Base-by-base conservation (phyloP, 2,888 invertebrate species). In the Stegana nigrithorax region DNA sequence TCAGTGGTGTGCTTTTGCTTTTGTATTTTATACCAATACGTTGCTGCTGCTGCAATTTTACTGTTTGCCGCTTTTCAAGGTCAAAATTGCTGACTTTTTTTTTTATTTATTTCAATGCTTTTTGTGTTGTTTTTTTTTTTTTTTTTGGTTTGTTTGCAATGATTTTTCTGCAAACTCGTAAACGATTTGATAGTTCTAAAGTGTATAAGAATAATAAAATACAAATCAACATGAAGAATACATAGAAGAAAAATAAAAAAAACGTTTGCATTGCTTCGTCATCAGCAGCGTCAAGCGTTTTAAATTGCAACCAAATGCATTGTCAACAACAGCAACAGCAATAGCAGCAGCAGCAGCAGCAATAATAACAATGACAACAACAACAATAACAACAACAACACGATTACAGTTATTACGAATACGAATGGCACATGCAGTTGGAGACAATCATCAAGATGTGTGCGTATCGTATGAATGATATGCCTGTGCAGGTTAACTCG, bases 41-140 rank as follows among this genome's bases (percentile, higher is more conserved):
- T 63, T 63, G 63, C 51, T 23, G 73, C 32, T 26, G 50, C 25
- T 50, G 50, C 50, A 50, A 50, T 25, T 50, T 50, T 26, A 50
- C 50, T 50, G 50, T 50, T 50, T 50, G 50, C 50, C 61, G 65
- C 67, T 62, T 71, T 69, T 72, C 72, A 72, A 72, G 72, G 72
- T 72, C 73, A 71, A 68, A 73, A 72, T 32, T 72, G 72, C 72
- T 70, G 60, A 47, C 44, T 25, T 39, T n/a, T n/a, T n/a, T n/a
- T n/a, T n/a, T n/a, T n/a, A n/a, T n/a, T n/a, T n/a, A n/a, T n/a
- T n/a, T n/a, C n/a, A n/a, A n/a, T n/a, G n/a, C n/a, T n/a, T 59
- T 14, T 36, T n/a, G 55, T 61, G n/a, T 32, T 50, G 12, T 17
- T 51, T 29, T 29, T 29, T 29, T 29, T 29, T 29, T 29, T 29